Base-by-base conservation (phyloP, 2,888 invertebrate genomes). In the Hypercompe scribonia region DNA sequence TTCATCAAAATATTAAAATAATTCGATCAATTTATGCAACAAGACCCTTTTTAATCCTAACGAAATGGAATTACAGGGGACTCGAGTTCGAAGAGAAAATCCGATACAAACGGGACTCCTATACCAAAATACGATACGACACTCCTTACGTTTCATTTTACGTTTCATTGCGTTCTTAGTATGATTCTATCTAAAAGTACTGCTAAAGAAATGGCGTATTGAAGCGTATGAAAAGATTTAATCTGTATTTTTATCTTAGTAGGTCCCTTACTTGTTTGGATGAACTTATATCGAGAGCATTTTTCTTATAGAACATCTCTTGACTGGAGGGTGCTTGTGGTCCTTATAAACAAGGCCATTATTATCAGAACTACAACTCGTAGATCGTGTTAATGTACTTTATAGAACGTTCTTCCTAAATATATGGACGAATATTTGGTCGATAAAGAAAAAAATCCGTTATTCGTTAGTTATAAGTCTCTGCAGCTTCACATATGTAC, bases 301-400 rank as follows among this genome's bases (percentile, higher is more conserved):
- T 88, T 88, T 87, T 83, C 72, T 71, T 78, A 72, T 71, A 81
- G 79, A 84, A 84, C 80, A 84, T 85, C 82, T 86, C 87, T 86
- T 82, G 80, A 87, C 77, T 87, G 76, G 84, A 90, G 88, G 89
- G 90, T 84, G 88, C 88, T 89, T 78, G 77, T 78, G 83, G 83
- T 87, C 79, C 84, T 88, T 91, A 94, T 93, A 94, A 94, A 94
- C 94, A 93, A 92, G 89, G 80, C 90, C 90, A 90, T 94, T 92
- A 94, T 90, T 89, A 93, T 92, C 90, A 93, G 89, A 93, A 91
- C 92, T 92, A 93, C 87, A 84, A 90, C 88, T 86, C 90, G 88
- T 91, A 92, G 90, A 92, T 93, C 88, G 90, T 86, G 90, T 89
- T 92, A 92, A 93, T 92, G 92, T 87, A 83, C 84, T 88, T 86